Evolutionary conservation across 2,113 vertebrate species (phyloP), one percentile per base, ranked within the genome.

Genomic region (Cochlearius cochlearius): DNA sequence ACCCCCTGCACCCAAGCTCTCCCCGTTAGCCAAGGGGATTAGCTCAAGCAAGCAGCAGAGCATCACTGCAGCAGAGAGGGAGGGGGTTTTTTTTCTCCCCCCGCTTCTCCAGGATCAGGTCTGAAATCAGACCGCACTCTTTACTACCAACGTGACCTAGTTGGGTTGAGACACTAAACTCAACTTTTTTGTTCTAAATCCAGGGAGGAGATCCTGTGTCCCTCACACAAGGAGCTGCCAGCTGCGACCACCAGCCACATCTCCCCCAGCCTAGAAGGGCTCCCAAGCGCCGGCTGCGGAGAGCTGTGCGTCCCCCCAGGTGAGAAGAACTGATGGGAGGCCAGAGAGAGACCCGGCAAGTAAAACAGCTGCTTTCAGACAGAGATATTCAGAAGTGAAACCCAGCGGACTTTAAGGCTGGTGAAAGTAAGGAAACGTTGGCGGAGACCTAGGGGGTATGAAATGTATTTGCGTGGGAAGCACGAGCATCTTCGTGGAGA

Each of bases 131-230:
- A 81, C 19, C 1, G 0, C 4, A 30, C 20, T 18, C 12, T 74
- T 49, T 60, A 30, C 34, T 45, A 43, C 15, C 26, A 60, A 30
- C 1, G 1, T 19, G 26, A 85, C 38, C 50, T 69, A 50, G 36
- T 41, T 1, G 1, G 88, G 19, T 21, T 0, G 0, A 94, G 66
- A 58, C 1, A 5, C 58, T 68, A 43, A 72, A 50, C 50, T 66
- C 32, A 12, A 8, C 15, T 25, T 34, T 58, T 85, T 52, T 12
- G 30, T 78, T 56, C 36, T 81, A 85, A 67, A 4, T 83, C 29
- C 52, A 87, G 20, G 30, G 9, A 56, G 25, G 36, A 90, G 56
- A 82, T 69, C 41, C 39, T 0, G 0, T 52, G 84, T 55, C 73
- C 19, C 71, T 67, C 73, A 52, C 12, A 41, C 5, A 52, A 23